Conservation (phyloP, 2,797 vertebrate genomes). For the Bufotes viridis region DNA sequence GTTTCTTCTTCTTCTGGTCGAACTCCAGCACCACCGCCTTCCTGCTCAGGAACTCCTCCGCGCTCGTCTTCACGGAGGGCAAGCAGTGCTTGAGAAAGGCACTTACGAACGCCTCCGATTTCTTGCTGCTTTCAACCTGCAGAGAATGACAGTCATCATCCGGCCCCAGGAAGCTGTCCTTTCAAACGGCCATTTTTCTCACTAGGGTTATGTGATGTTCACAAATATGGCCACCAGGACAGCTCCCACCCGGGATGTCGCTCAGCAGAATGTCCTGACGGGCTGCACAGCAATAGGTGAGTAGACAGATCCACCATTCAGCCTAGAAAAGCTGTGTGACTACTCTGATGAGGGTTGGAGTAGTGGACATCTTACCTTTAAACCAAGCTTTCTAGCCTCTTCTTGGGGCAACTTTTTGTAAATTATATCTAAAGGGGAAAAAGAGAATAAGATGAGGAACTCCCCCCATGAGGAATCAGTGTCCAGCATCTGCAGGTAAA, state of each 20-base stretch:
- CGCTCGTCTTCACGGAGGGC: slow-evolving; percentile 63
- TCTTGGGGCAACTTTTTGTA: slow-evolving; percentile 65
- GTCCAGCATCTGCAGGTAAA: not conserved
- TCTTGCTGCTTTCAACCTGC: slow-evolving; percentile 69
- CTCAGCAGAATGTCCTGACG: not conserved
- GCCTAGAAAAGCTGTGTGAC: too few relatives aligned
- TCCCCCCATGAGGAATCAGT: not conserved
- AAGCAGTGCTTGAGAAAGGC: slow-evolving; percentile 82
- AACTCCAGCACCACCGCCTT: slow-evolving; percentile 83
- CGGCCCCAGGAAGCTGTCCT: not conserved
- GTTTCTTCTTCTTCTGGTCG: slow-evolving; percentile 65
- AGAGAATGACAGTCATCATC: not conserved
- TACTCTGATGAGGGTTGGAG: too few relatives aligned
- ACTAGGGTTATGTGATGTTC: not conserved
- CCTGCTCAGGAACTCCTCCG: slow-evolving; percentile 71
- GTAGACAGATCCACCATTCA: too few relatives aligned
- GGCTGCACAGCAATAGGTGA: too few relatives aligned
- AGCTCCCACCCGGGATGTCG: too few relatives aligned
- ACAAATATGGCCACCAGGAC: not conserved
- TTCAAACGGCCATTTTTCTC: not conserved
- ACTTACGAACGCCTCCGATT: slow-evolving; percentile 77
- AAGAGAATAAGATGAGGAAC: not conserved
- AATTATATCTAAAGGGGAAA: slow-evolving; percentile 62
- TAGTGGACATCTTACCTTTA: slow-evolving; percentile 66
- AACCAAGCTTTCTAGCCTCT: slow-evolving; percentile 58